These are phyloP conservation scores for Parnassius glacialis DNA, from an alignment of 2,888 invertebrate species.

Conservation along the genomic window DNA sequence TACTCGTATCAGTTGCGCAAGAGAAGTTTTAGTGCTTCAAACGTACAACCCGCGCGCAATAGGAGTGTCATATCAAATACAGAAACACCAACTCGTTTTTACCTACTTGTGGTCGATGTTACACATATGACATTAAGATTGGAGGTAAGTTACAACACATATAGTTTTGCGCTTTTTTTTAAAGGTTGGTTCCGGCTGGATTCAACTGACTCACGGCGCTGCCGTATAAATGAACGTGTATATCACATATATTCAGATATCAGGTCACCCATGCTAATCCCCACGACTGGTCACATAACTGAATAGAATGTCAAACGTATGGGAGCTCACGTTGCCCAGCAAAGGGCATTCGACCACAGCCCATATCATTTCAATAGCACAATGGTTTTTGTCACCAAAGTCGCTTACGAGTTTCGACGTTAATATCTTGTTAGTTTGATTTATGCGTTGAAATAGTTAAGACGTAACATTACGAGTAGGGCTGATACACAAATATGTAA, in stretches of 20 bases:
- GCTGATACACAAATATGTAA: constrained; percentile 10
- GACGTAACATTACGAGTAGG: constrained; percentile 28
- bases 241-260: constrained; percentile 1
- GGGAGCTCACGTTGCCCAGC: constrained; percentile 30
- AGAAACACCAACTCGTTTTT: too few species aligned
- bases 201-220: too few species aligned
- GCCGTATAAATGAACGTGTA: background rate
- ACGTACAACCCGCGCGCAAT: too few species aligned
- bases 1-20: too few species aligned
- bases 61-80: too few species aligned
- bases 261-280: constrained; percentile 44
- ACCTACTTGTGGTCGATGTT: too few species aligned
- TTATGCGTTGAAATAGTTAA: constrained; percentile 56
- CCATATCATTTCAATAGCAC: constrained; percentile 54
- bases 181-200: too few species aligned
- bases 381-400: constrained; percentile 66
- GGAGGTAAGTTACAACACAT: too few species aligned
- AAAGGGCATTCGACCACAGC: constrained; percentile 59
- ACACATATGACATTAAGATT: too few species aligned
- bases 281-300: constrained; percentile 34
- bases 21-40: too few species aligned
- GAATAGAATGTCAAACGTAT: constrained; percentile 46
- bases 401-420: constrained; percentile 42
- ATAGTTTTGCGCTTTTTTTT: too few species aligned
- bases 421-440: constrained; percentile 74